Percentiles rank a stretch among this genome's conserved stretches.
Evolutionary conservation across 1,140 invertebrate species (phyloP).

Genomic region (Drosophila ambigua): DNA sequence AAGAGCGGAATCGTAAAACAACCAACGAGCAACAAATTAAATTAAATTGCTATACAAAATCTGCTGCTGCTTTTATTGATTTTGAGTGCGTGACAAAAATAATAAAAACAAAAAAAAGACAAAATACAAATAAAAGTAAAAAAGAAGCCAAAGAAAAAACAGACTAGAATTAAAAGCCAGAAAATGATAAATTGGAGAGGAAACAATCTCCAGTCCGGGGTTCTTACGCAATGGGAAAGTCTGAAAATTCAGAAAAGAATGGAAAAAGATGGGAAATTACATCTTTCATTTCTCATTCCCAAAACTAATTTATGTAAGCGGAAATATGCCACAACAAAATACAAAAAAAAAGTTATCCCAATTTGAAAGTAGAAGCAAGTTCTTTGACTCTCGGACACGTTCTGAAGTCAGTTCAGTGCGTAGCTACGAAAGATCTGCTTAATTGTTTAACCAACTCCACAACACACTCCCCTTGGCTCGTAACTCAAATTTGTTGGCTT

Average conservation of each 20-base stretch:
- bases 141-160: slow-evolving; percentile 5
- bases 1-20: slow-evolving; percentile 23
- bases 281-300: slow-evolving; percentile 13
- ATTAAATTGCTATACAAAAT: slow-evolving; percentile 66
- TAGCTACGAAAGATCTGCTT: slow-evolving; percentile 41
- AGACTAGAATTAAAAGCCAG: slow-evolving; percentile 35
- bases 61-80: slow-evolving; percentile 53
- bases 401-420: slow-evolving; percentile 19
- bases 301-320: slow-evolving; percentile 66
- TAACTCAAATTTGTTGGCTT: slow-evolving; percentile 41
- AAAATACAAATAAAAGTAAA: background rate
- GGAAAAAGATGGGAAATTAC: slow-evolving; percentile 34
- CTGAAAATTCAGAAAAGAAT: slow-evolving; percentile 19
- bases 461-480: slow-evolving; percentile 8
- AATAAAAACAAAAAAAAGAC: slow-evolving; percentile 20
- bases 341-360: slow-evolving; percentile 35
- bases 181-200: slow-evolving; percentile 33
- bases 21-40: slow-evolving; percentile 57
- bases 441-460: slow-evolving; percentile 53
- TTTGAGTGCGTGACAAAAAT: slow-evolving; percentile 58
- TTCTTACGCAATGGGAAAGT: slow-evolving; percentile 66
- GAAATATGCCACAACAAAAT: slow-evolving; percentile 37
- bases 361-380: slow-evolving; percentile 74
- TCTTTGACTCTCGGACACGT: slow-evolving; percentile 55
- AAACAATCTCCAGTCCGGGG: slow-evolving; percentile 24